Base-by-base conservation (phyloP, 2,888 invertebrate species). In the Drosophila gaucha region DNA sequence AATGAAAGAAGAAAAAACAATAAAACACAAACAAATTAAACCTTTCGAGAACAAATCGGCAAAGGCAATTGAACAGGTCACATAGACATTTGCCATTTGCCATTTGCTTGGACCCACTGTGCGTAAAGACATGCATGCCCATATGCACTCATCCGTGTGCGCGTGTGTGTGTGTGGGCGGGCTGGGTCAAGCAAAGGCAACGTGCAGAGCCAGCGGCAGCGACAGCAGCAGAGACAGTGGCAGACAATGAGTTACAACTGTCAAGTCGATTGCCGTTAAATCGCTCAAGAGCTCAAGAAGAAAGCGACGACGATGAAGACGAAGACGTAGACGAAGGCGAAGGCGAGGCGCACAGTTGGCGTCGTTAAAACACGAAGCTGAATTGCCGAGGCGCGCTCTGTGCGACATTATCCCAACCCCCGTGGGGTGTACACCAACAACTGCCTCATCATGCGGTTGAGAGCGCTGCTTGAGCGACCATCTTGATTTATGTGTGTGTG, bases 251-350 rank as follows among this genome's bases (percentile, higher is more conserved):
- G 76, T 66, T 66, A 72, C 67, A 74, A 66, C 72, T 76, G 74
- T 76, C 77, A 74, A 76, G 77, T 72, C 74, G 67, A 71, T 74
- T 74, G 74, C 67, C 52, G 72, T 58, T 74, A 74, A 74, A 71
- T 58, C 72, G 60, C 74, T 74, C 74, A 74, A 76, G 57, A 75
- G 57, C 74, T 52, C 39, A 60, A 57, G 59, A 49, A 14, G 31
- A 30, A 49, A 14, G 26, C 20, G 14, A 46, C 50, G 47, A 28
- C 28, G 28, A n/a, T n/a, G n/a, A n/a, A n/a, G n/a, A n/a, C 28
- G 9, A 28, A 28, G 28, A 9, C 28, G n/a, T n/a, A n/a, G n/a
- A 28, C 28, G 31, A 43, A 28, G 12, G 12, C 33, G 58, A 44
- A 51, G 24, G 24, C 12, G 54, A 44, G 47, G 51, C 44, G 72